phyloP scores from a whole-genome alignment of 2,113 vertebrate genomes.

The Mastomys natalensis region DNA sequence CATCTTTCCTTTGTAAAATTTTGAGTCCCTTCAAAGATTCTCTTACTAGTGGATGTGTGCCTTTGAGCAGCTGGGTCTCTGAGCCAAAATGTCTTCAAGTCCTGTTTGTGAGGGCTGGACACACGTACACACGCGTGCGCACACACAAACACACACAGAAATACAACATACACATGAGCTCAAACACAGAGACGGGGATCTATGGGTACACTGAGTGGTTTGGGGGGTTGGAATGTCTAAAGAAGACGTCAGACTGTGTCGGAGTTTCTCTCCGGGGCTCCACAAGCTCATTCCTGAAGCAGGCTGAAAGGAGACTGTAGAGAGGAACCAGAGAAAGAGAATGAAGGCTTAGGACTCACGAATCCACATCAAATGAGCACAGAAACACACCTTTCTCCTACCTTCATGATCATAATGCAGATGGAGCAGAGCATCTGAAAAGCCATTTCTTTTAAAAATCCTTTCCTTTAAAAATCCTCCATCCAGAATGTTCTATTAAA shows the following conservation, averaged over 20 bases:
- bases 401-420: constrained; percentile 87
- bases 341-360: constrained; percentile 80
- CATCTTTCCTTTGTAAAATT: constrained; percentile 74
- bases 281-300: constrained; percentile 93
- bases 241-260: constrained; percentile 91
- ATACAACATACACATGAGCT: constrained; percentile 25
- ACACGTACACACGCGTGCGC: not conserved
- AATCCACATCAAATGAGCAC: constrained; percentile 59
- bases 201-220: constrained; percentile 87
- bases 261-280: constrained; percentile 93
- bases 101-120: constrained; percentile 73
- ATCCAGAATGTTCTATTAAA: not conserved
- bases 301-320: constrained; percentile 96
- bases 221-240: constrained; percentile 90
- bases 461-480: not conserved
- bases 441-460: not conserved
- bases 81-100: constrained; percentile 84
- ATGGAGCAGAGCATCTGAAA: not conserved
- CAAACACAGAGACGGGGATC: constrained; percentile 13
- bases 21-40: constrained; percentile 86
- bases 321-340: constrained; percentile 89
- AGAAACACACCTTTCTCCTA: constrained; percentile 78
- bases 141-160: not conserved
- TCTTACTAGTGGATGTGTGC: constrained; percentile 78
- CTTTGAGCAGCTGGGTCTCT: constrained; percentile 76